Evolutionary conservation across 2,888 invertebrate genomes (phyloP).

Genomic region (Branchellion lobata): DNA sequence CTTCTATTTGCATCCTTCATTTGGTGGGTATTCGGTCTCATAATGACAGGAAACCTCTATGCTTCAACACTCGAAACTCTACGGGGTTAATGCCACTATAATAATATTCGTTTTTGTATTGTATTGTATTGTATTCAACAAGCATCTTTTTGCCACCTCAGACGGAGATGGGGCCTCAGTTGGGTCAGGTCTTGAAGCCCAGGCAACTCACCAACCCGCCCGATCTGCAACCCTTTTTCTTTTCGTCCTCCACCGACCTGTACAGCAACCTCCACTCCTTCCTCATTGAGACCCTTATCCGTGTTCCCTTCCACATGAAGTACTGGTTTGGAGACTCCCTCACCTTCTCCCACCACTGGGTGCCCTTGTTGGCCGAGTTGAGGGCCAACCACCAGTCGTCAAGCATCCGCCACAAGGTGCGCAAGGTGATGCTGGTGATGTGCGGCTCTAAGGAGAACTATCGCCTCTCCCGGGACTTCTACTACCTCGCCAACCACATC

Average conservation of each 20-base stretch:
- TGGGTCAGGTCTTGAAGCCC: conserved; percentile 76
- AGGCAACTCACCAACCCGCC: conserved; percentile 74
- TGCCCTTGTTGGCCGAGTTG: conserved; percentile 63
- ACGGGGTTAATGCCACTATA: no score
- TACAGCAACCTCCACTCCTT: conserved; percentile 90
- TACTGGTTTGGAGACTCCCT: background rate
- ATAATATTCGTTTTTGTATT: no score
- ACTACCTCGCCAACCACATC: conserved; percentile 85
- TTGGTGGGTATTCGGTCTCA: no score
- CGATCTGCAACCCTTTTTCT: conserved; percentile 85
- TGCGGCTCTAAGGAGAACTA: conserved; percentile 95
- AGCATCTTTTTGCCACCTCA: no score
- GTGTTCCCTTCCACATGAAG: conserved; percentile 85
- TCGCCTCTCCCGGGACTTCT: conserved; percentile 86
- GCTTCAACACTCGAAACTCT: no score
- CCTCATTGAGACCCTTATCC: conserved; percentile 89
- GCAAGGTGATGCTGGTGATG: conserved; percentile 69
- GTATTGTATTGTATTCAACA: no score
- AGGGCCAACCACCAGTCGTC: conserved; percentile 94
- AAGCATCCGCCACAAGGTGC: conserved; percentile 76
- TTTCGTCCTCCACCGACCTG: conserved; percentile 87
- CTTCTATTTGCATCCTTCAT: no score
- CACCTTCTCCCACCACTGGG: background rate
- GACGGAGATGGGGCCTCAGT: conserved; percentile 45
- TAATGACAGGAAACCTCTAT: no score